Conservation (phyloP, 2,888 invertebrate genomes). For the Melanargia galathea region DNA sequence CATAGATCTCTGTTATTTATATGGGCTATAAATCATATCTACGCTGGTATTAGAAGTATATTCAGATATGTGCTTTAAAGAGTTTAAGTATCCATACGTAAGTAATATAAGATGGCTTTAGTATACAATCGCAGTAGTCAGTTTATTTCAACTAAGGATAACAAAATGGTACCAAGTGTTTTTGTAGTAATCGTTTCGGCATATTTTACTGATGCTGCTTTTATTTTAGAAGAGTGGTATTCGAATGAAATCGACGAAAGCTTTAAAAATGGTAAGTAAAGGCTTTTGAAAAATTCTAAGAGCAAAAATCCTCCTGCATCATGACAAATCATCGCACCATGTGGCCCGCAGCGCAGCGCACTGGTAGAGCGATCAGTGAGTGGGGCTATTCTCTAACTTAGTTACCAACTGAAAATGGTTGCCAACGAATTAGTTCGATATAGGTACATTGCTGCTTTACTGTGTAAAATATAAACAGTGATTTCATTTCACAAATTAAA, state of each 20-base stretch:
- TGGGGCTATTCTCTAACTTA: too few relatives aligned
- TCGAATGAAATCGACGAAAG: background rate
- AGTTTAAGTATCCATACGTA: background rate
- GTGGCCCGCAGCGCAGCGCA: too few relatives aligned
- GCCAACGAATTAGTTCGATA: too few relatives aligned
- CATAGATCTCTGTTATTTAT: background rate
- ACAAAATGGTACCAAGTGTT: slow-evolving; percentile 12
- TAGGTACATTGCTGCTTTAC: too few relatives aligned
- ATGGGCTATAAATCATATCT: background rate
- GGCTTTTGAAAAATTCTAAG: too few relatives aligned
- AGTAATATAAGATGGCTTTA: background rate
- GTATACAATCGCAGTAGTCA: background rate
- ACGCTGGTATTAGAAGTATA: background rate
- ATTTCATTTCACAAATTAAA: too few relatives aligned
- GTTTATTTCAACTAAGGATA: background rate
- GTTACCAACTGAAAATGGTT: too few relatives aligned
- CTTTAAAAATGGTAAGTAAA: too few relatives aligned
- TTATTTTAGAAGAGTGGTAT: slow-evolving; percentile 19
- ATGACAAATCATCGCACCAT: too few relatives aligned
- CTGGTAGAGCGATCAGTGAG: too few relatives aligned
- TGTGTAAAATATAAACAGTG: too few relatives aligned
- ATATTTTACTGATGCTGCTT: slow-evolving; percentile 33
- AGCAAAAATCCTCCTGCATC: too few relatives aligned
- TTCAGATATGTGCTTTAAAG: background rate
- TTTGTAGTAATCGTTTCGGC: slow-evolving; percentile 36